phyloP scores from a whole-genome alignment of 2,797 vertebrate species.

The Sebastolobus alascanus region DNA sequence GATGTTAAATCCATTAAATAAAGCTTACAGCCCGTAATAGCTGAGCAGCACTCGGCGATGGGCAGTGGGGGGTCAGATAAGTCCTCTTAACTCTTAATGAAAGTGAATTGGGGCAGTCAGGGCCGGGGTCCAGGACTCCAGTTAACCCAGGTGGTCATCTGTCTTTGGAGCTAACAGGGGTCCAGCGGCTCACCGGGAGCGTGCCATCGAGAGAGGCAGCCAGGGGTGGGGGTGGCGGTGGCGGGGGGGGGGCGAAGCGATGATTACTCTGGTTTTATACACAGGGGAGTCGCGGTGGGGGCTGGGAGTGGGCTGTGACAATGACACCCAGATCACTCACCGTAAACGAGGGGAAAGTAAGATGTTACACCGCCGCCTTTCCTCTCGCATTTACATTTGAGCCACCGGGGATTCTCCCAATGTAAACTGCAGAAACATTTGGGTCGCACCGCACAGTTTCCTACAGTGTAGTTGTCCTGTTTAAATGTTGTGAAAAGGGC shows the following conservation, averaged over 20 bases:
- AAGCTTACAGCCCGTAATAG: conserved; percentile 95
- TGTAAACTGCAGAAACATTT: conserved; percentile 53
- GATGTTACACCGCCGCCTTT: conserved; percentile 68
- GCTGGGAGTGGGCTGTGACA: conserved; percentile 61
- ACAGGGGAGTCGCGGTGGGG: conserved; percentile 61
- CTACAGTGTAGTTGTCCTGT: neutral
- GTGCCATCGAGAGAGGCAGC: conserved; percentile 39
- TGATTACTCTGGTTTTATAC: conserved; percentile 82
- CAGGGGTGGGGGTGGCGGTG: neutral
- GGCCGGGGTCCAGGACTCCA: conserved; percentile 73
- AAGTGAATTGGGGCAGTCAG: conserved; percentile 83
- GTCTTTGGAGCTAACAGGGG: conserved; percentile 72
- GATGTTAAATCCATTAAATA: conserved; percentile 99
- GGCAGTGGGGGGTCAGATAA: conserved; percentile 85
- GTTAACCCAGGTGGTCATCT: conserved; percentile 83
- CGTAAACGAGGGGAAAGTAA: conserved; percentile 71
- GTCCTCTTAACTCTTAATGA: conserved; percentile 87
- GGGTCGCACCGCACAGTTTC: neutral
- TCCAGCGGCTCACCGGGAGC: conserved; percentile 59
- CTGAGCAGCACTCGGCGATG: conserved; percentile 81
- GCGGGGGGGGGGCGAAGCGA: conserved; percentile 30
- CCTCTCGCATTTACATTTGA: conserved; percentile 66
- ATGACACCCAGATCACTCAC: conserved; percentile 74
- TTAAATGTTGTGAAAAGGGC: conserved; percentile 25
- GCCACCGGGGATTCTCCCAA: conserved; percentile 61